Evolutionary conservation across 2,797 vertebrate genomes (phyloP).

Genomic region (Mycteria americana): DNA sequence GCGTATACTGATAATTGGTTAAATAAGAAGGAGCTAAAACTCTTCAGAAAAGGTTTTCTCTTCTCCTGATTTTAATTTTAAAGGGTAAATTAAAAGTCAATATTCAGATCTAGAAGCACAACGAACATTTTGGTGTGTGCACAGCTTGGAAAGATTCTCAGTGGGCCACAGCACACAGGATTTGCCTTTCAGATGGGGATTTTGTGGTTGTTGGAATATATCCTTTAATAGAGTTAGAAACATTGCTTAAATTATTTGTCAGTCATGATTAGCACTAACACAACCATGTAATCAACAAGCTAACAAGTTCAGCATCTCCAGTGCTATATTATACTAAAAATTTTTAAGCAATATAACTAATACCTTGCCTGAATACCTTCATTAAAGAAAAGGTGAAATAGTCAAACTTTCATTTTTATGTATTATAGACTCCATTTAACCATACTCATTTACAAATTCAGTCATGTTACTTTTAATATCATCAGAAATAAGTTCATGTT

Average conservation of each 20-base stretch:
- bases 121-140: not conserved
- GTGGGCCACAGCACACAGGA: not conserved
- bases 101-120: slow-evolving; percentile 1
- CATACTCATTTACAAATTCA: not conserved
- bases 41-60: not conserved
- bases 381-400: slow-evolving; percentile 14
- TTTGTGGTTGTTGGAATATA: slow-evolving; percentile 10
- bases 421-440: not conserved
- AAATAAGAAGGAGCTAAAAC: slow-evolving; percentile 8
- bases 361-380: slow-evolving; percentile 8
- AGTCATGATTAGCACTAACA: slow-evolving; percentile 52
- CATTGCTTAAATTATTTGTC: slow-evolving; percentile 55
- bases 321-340: not conserved
- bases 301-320: slow-evolving; percentile 38
- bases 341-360: slow-evolving; percentile 3
- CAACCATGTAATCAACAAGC: slow-evolving; percentile 46
- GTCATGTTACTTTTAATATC: not conserved
- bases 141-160: not conserved
- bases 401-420: not conserved
- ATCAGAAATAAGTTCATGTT: not conserved
- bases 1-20: not conserved
- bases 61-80: slow-evolving; percentile 1
- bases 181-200: slow-evolving; percentile 41
- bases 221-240: slow-evolving; percentile 52
- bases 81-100: slow-evolving; percentile 48